Conservation (phyloP, 2,888 invertebrate genomes). For the Cephus runcator region DNA sequence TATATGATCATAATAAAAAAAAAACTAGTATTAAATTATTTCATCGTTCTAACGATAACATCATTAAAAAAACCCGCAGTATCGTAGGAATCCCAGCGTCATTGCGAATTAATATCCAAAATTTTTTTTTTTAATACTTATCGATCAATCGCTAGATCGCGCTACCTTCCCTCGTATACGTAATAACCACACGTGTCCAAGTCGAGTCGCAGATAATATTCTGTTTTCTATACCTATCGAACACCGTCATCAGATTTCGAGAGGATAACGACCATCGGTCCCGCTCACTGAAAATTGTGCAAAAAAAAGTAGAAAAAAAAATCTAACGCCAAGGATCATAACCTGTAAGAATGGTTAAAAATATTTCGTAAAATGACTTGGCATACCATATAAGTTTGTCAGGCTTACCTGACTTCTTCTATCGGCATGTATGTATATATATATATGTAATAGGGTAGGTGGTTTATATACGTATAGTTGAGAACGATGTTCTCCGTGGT, state of each 20-base stretch:
- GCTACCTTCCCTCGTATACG: not conserved
- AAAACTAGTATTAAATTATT: not conserved
- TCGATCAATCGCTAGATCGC: not conserved
- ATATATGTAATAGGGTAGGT: too few species aligned
- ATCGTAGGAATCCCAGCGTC: too few species aligned
- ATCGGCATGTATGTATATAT: too few species aligned
- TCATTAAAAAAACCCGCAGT: not conserved
- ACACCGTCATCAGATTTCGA: not conserved
- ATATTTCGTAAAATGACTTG: not conserved
- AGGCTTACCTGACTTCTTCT: too few species aligned
- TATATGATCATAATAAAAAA: too few species aligned
- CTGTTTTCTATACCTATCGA: not conserved
- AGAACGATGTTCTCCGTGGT: not conserved
- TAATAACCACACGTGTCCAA: not conserved
- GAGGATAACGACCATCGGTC: not conserved
- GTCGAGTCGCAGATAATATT: not conserved
- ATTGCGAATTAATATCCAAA: not conserved
- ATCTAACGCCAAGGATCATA: not conserved
- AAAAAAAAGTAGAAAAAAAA: slow-evolving; percentile 2
- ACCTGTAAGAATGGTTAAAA: not conserved
- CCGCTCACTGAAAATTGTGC: not conserved
- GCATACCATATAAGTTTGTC: not conserved
- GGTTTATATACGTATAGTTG: too few species aligned
- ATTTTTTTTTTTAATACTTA: not conserved
- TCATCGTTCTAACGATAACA: not conserved